Base-by-base conservation (phyloP, 2,113 vertebrate species). In the Poicephalus meyeri region DNA sequence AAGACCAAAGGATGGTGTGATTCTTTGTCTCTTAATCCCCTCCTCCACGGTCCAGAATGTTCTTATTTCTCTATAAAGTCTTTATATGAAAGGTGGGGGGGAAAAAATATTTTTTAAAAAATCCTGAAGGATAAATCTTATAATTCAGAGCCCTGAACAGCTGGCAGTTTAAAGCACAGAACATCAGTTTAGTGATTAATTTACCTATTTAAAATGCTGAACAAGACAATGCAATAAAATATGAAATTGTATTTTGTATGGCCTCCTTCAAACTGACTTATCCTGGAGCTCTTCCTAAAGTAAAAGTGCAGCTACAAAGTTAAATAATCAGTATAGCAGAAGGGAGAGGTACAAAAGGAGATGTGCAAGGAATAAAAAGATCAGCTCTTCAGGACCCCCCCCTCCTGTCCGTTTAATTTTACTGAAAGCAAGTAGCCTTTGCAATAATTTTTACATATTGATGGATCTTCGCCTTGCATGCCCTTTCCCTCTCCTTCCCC, bases 161-260 rank as follows among this genome's bases (percentile, higher is more conserved):
- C 97, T 98, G 98, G 97, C 91, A 96, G 80, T 98, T 98, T 97
- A 98, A 97, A 97, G 89, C 96, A 93, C 66, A 78, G 92, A 98
- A 97, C 94, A 97, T 91, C 95, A 97, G 96, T 97, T 97, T 98
- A 97, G 91, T 96, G 96, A 98, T 98, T 97, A 98, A 98, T 98
- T 97, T 91, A 96, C 93, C 95, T 97, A 89, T 97, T 97, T 98
- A 98, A 98, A 98, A 98, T 98, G 96, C 96, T 97, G 96, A 96
- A 95, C 93, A 96, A 94, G 91, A 90, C 85, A 74, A 96, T 61
- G 83, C 84, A 83, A 95, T 96, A 89, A 97, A 96, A 96, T 86
- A 91, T 39, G 85, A 95, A 80, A 89, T 95, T 94, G 91, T 93
- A 65, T 91, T 95, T 94, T 82, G 90, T 77, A 41, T 39, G n/a